Evolutionary conservation across 2,888 invertebrate genomes (phyloP), one percentile per base, ranked within the genome.

Genomic region (Tetrapedia diversipes): DNA sequence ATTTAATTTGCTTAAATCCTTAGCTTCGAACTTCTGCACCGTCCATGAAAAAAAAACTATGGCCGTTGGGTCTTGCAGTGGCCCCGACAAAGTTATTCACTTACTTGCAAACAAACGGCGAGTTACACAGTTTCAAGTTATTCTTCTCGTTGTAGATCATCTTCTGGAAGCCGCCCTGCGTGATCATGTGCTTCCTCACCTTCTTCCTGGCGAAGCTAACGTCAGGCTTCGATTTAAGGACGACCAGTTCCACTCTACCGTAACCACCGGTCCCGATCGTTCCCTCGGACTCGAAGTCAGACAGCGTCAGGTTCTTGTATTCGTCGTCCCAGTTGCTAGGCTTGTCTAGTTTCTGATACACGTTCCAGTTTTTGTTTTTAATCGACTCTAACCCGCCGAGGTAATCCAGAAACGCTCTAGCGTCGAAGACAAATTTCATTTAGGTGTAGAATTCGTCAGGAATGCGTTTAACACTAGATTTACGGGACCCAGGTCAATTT

Each of bases 261-360:
- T 97, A 98, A 0, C 97, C 98, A 2, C 98, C 98, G 11, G 97
- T 95, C 1, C 98, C 98, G 83, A 98, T 93, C 0, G 97, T 98
- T 27, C 95, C 96, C 11, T 97, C 93, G 64, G 95, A 94, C 84
- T 96, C 95, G 80, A 98, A 92, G 86, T 98, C 96, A 22, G 94
- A 94, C 47, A 98, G 92, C 74, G 94, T 93, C 16, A 98, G 93
- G 73, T 94, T 93, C 32, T 94, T 93, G 89, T 95, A 95, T 86
- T 95, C 94, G 0, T 41, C 11, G 0, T 57, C 41, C 83, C 83
- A 82, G 1, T 63, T n/a, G 11, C 63, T 57, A 2, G 47, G 10
- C 0, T 45, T 34, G 11, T 7, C 16, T 1, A 14, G 6, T 7
- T 10, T 45, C 1, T 67, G 53, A n/a, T 53, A 68, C 4, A 8